A percentile compares a stretch with the other conserved stretches of the same genome.
These are phyloP conservation scores for Ctenochaetus hawaiiensis DNA, from an alignment of 2,797 vertebrate species.

Conservation along the genomic window DNA sequence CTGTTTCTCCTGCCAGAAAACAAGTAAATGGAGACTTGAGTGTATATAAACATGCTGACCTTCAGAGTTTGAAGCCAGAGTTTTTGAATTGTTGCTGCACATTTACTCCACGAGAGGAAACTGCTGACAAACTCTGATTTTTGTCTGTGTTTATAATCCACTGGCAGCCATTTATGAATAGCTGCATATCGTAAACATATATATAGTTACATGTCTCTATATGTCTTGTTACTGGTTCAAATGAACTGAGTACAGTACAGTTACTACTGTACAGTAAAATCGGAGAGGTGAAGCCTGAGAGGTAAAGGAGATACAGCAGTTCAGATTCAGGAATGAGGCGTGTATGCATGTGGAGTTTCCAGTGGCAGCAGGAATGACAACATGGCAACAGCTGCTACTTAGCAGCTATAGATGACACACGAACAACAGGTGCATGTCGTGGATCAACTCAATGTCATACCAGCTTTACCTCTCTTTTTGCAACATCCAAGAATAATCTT, in stretches of 20 bases:
- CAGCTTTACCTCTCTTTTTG: background rate
- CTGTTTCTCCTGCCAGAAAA: background rate
- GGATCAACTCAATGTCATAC: background rate
- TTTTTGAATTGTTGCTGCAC: background rate
- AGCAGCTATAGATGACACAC: constrained; percentile 30
- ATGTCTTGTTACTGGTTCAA: too few relatives aligned
- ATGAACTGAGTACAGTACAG: too few relatives aligned
- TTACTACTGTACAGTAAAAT: too few relatives aligned
- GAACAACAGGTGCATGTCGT: constrained; percentile 61
- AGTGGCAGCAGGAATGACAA: constrained; percentile 39
- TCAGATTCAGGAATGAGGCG: too few relatives aligned
- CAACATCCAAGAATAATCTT: background rate
- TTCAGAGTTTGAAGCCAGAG: background rate
- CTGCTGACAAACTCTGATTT: too few relatives aligned
- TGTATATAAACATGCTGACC: background rate
- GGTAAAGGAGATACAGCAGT: too few relatives aligned
- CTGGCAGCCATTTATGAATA: too few relatives aligned
- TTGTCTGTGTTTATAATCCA: too few relatives aligned
- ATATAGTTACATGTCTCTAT: too few relatives aligned
- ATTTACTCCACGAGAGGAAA: too few relatives aligned
- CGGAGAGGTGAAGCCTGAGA: too few relatives aligned
- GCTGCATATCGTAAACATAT: too few relatives aligned
- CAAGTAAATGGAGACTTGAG: background rate
- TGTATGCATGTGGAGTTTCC: constrained; percentile 4
- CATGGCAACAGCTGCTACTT: constrained; percentile 58